These are phyloP conservation scores for Camponotus floridanus DNA, from an alignment of 1,140 invertebrate species.

Conservation along the genomic window DNA sequence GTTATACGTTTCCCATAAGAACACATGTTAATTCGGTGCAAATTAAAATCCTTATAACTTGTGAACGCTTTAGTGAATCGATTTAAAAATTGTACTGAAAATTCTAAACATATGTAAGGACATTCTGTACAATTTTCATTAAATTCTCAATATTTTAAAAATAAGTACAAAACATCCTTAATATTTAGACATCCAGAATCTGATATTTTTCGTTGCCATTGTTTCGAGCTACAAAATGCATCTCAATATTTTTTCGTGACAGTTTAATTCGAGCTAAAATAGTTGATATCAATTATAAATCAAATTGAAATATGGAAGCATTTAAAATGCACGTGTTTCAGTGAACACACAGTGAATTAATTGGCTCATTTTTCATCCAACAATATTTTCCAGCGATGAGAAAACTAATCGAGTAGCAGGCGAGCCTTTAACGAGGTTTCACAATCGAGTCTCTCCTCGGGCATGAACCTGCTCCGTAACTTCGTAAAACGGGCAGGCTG, in stretches of 20 bases:
- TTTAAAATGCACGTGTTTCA: not conserved
- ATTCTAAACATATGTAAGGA: too few species aligned
- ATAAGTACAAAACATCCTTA: too few species aligned
- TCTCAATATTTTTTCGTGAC: slow-evolving; percentile 25
- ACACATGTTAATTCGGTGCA: too few species aligned
- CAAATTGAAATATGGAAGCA: not conserved
- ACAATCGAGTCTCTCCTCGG: slow-evolving; percentile 23
- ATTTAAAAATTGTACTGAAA: too few species aligned
- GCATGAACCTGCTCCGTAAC: slow-evolving; percentile 64
- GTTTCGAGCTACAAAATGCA: not conserved
- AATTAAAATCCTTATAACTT: too few species aligned
- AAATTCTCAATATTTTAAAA: too few species aligned
- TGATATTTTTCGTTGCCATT: not conserved
- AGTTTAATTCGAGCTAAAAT: slow-evolving; percentile 16
- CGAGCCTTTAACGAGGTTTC: slow-evolving; percentile 28
- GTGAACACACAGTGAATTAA: slow-evolving; percentile 9
- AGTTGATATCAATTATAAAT: slow-evolving; percentile 17
- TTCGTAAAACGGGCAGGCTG: slow-evolving; percentile 55
- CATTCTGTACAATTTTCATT: too few species aligned
- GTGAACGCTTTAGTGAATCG: too few species aligned
- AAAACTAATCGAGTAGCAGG: slow-evolving; percentile 9
- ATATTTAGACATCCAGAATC: not conserved
- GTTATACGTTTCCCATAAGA: too few species aligned
- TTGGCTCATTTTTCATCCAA: not conserved
- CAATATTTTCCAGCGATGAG: slow-evolving; percentile 15